phyloP scores from a whole-genome alignment of 2,888 invertebrate species.

The Caenorhabditis sp. region DNA sequence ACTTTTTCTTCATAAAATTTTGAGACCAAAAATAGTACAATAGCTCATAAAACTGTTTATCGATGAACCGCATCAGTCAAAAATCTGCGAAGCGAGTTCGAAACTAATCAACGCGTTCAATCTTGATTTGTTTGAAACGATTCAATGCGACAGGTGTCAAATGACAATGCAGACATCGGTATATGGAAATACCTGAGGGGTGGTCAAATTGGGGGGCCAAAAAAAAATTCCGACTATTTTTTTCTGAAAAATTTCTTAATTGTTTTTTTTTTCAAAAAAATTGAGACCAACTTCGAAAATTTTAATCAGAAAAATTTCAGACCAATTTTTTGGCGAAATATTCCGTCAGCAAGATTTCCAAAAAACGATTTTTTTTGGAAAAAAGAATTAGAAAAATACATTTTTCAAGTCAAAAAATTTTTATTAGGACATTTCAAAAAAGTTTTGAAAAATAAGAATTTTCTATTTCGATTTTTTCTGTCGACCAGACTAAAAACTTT shows the following conservation, averaged over 20 bases:
- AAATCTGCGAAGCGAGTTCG: neutral
- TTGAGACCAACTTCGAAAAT: neutral
- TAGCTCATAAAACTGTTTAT: neutral
- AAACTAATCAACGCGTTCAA: slow-evolving; percentile 29
- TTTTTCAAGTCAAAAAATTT: too few species aligned
- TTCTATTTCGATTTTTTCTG: too few species aligned
- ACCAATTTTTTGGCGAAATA: too few species aligned
- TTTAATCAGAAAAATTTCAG: too few species aligned
- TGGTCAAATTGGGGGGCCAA: too few species aligned
- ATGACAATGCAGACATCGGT: neutral
- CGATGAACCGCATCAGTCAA: slow-evolving; percentile 6
- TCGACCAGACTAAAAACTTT: too few species aligned
- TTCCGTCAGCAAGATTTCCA: too few species aligned
- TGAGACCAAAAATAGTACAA: neutral
- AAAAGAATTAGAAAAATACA: too few species aligned
- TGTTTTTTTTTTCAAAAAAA: neutral
- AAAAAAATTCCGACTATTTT: too few species aligned
- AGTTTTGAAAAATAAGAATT: too few species aligned
- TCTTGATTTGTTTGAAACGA: slow-evolving; percentile 43
- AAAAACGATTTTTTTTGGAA: too few species aligned
- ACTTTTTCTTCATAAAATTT: neutral
- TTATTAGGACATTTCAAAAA: too few species aligned
- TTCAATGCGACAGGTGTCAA: slow-evolving; percentile 40
- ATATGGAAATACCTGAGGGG: neutral
- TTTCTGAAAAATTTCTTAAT: neutral